Evolutionary conservation across 1,140 invertebrate species (phyloP).

Genomic region (Megalonaias nervosa): DNA sequence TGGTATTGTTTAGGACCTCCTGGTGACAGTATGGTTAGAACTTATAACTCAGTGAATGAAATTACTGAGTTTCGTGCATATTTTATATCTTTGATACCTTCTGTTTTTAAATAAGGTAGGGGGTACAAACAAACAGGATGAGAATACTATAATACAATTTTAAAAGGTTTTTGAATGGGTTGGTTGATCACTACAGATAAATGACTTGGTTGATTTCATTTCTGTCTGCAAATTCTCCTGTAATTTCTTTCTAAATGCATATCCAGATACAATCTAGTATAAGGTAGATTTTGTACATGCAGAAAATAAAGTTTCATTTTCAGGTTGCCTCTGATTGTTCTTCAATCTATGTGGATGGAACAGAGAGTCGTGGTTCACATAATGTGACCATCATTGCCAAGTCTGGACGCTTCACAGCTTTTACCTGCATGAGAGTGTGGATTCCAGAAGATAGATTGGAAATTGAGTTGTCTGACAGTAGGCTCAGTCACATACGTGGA

Average conservation of each 20-base stretch:
- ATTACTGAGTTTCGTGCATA: too few relatives aligned
- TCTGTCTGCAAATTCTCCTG: not conserved
- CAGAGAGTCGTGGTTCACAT: slow-evolving; percentile 93
- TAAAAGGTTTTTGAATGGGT: not conserved
- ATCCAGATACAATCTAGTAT: not conserved
- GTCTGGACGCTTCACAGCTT: slow-evolving; percentile 91
- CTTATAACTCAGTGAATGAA: too few relatives aligned
- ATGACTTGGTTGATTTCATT: not conserved
- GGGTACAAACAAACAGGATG: too few relatives aligned
- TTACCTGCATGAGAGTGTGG: slow-evolving; percentile 94
- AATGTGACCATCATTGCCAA: slow-evolving; percentile 95
- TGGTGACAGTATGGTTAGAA: too few relatives aligned
- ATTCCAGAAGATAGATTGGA: slow-evolving; percentile 96
- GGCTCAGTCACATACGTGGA: slow-evolving; percentile 92
- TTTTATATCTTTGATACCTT: too few relatives aligned
- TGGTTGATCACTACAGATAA: not conserved
- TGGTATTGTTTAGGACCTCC: too few relatives aligned
- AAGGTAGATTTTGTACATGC: not conserved
- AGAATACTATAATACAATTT: too few relatives aligned
- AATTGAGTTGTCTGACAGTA: slow-evolving; percentile 88
- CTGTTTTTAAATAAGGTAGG: too few relatives aligned
- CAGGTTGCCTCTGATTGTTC: slow-evolving; percentile 97
- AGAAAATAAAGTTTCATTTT: slow-evolving; percentile 17
- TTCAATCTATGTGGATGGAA: slow-evolving; percentile 96
- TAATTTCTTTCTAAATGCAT: not conserved